Percentiles rank a stretch among this genome's conserved stretches.
Conservation (phyloP, 2,113 vertebrate species). For the Chunga burmeisteri region DNA sequence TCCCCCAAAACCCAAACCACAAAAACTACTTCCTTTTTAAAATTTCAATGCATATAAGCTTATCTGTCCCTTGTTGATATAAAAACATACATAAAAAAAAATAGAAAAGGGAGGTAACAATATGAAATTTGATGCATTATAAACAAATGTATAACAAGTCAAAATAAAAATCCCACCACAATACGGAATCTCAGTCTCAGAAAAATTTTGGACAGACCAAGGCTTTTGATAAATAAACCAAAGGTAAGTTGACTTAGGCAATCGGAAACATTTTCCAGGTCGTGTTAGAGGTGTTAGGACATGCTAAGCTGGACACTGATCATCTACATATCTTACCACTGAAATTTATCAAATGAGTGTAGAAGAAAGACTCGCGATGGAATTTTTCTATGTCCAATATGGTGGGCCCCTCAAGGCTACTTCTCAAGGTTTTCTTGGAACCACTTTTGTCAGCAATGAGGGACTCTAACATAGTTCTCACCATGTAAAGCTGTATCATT, state of each 20-base stretch:
- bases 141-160: constrained; percentile 21
- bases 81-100: background rate
- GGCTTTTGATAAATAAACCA: constrained; percentile 19
- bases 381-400: constrained; percentile 94
- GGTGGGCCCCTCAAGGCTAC: constrained; percentile 90
- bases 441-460: constrained; percentile 93
- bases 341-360: constrained; percentile 92
- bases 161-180: constrained; percentile 45
- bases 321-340: constrained; percentile 84
- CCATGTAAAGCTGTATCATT: constrained; percentile 87
- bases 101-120: constrained; percentile 5
- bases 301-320: constrained; percentile 72
- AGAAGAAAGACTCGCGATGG: constrained; percentile 93
- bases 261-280: constrained; percentile 68
- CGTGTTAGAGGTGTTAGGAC: constrained; percentile 77
- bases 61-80: background rate
- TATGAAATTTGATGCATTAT: constrained; percentile 20
- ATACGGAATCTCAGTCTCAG: background rate
- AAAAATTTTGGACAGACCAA: constrained; percentile 25
- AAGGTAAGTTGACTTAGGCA: constrained; percentile 50
- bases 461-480: constrained; percentile 93
- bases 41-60: background rate
- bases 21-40: background rate
- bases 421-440: constrained; percentile 91
- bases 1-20: background rate